These are phyloP conservation scores for Crypturellus tataupa DNA, from an alignment of 2,797 vertebrate genomes.

Conservation along the genomic window DNA sequence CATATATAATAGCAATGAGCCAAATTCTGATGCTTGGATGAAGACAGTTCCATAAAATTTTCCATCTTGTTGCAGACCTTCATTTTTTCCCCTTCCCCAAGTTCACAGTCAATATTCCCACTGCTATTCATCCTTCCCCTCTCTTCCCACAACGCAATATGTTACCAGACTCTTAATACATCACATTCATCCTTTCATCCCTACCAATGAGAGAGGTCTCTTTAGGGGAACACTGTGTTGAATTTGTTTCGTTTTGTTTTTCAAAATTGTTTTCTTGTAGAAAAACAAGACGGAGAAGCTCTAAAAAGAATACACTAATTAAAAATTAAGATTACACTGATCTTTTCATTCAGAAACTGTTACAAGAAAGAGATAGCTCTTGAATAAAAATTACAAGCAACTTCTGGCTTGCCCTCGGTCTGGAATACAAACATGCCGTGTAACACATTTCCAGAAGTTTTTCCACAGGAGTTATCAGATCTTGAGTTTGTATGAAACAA, in stretches of 20 bases:
- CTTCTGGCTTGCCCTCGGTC: not conserved
- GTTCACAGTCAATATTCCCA: not conserved
- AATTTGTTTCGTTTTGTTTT: not conserved
- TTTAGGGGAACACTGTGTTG: not conserved
- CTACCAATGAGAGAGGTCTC: not conserved
- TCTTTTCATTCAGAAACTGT: not conserved
- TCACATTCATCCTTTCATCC: not conserved
- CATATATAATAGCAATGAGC: not conserved
- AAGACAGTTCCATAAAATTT: not conserved
- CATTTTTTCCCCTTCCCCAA: not conserved
- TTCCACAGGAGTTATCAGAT: not conserved
- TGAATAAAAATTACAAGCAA: not conserved
- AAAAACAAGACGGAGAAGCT: not conserved
- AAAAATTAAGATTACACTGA: not conserved
- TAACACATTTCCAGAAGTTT: not conserved
- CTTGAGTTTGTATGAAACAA: not conserved
- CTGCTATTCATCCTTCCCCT: not conserved
- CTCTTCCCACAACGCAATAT: not conserved
- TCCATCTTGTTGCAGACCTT: not conserved
- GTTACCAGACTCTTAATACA: not conserved
- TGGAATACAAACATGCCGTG: not conserved
- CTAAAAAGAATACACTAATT: not conserved
- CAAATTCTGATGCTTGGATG: not conserved
- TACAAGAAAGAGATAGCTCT: not conserved
- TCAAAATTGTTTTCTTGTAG: not conserved